Conservation (phyloP, 2,113 vertebrate genomes). For the Salvator merianae region DNA sequence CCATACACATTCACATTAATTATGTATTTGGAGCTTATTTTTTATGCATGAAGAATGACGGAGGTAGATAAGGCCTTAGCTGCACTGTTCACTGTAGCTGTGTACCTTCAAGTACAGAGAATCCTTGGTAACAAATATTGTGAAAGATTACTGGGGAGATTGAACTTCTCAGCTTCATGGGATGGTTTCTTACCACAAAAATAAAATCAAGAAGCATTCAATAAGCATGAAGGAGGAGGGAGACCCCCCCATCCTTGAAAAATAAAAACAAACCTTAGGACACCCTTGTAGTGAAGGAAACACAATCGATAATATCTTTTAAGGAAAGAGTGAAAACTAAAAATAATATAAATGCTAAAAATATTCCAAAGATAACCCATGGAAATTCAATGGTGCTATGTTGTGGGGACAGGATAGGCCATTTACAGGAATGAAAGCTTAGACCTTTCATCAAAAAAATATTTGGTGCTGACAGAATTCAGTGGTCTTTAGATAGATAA, state of each 20-base stretch:
- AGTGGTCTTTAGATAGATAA: not conserved
- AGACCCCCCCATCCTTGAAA: too few relatives aligned
- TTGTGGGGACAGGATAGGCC: too few relatives aligned
- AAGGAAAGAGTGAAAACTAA: too few relatives aligned
- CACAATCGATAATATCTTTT: too few relatives aligned
- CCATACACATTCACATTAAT: slow-evolving; percentile 55
- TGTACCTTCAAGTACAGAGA: slow-evolving; percentile 58
- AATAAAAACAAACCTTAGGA: too few relatives aligned
- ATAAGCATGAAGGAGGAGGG: too few relatives aligned
- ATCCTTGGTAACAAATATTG: slow-evolving; percentile 51
- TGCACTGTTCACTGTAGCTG: slow-evolving; percentile 46
- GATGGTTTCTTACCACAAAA: slow-evolving; percentile 37
- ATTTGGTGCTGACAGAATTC: slow-evolving; percentile 38
- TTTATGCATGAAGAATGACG: slow-evolving; percentile 67
- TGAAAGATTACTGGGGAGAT: slow-evolving; percentile 47
- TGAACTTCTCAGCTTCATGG: slow-evolving; percentile 41
- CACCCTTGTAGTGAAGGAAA: too few relatives aligned
- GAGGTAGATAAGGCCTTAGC: slow-evolving; percentile 50
- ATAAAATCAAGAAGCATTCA: too few relatives aligned
- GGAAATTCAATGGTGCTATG: too few relatives aligned
- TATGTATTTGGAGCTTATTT: slow-evolving; percentile 68
- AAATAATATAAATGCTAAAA: too few relatives aligned
- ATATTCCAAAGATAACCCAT: too few relatives aligned
- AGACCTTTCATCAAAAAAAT: not conserved
- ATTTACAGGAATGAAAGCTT: too few relatives aligned